These are phyloP conservation scores for Papilio protenor DNA, from an alignment of 2,888 invertebrate genomes.

Conservation along the genomic window DNA sequence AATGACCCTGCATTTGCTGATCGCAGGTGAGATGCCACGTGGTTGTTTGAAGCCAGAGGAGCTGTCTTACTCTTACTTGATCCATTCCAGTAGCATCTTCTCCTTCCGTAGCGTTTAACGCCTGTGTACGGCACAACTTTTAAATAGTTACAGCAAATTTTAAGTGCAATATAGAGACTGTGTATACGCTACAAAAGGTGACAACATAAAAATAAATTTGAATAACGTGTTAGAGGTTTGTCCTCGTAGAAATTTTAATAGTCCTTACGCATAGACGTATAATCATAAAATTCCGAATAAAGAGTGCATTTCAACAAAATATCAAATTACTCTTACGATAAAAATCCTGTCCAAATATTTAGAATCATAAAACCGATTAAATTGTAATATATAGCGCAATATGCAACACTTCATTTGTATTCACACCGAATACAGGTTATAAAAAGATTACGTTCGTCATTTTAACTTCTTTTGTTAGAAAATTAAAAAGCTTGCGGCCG, in stretches of 20 bases:
- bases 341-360: constrained; percentile 83
- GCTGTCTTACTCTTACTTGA: not conserved
- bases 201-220: not conserved
- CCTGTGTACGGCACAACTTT: not conserved
- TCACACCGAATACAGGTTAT: constrained; percentile 71
- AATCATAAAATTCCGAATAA: constrained; percentile 76
- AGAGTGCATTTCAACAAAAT: constrained; percentile 70
- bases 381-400: constrained; percentile 81
- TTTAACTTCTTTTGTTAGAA: constrained; percentile 77
- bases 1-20: constrained; percentile 21
- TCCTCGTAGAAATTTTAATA: constrained; percentile 65
- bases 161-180: not conserved
- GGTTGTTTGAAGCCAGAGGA: not conserved
- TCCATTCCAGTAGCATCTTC: not conserved
- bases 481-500: constrained; percentile 74
- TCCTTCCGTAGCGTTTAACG: not conserved
- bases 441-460: constrained; percentile 77
- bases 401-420: constrained; percentile 76
- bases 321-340: constrained; percentile 80
- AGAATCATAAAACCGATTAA: constrained; percentile 81
- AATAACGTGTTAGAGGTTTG: not conserved
- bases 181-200: not conserved
- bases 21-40: constrained; percentile 23
- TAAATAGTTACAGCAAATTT: no score
- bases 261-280: constrained; percentile 78